Conservation (phyloP, 1,140 invertebrate species). For the Drosophila nikananu region DNA sequence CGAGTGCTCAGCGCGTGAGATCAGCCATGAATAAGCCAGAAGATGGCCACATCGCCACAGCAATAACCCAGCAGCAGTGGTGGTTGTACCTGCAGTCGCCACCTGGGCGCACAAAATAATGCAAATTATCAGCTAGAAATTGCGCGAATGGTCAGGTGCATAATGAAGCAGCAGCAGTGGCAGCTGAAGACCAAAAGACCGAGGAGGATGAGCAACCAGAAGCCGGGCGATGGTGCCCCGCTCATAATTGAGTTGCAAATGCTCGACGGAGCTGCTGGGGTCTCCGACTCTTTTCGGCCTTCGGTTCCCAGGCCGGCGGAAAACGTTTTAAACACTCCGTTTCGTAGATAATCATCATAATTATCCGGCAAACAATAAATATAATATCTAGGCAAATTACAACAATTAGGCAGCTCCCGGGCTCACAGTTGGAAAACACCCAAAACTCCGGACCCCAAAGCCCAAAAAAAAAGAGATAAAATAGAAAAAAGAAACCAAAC, state of each 20-base stretch:
- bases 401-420: slow-evolving; percentile 70
- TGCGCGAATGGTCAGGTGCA: slow-evolving; percentile 77
- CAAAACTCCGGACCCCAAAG: slow-evolving; percentile 36
- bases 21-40: slow-evolving; percentile 52
- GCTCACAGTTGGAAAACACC: slow-evolving; percentile 67
- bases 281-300: slow-evolving; percentile 16
- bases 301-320: slow-evolving; percentile 62
- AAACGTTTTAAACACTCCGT: slow-evolving; percentile 68
- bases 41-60: slow-evolving; percentile 22
- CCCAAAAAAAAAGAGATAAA: slow-evolving; percentile 1
- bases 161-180: slow-evolving; percentile 43
- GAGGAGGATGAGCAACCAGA: slow-evolving; percentile 49
- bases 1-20: slow-evolving; percentile 67
- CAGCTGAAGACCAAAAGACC: slow-evolving; percentile 18
- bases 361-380: slow-evolving; percentile 81
- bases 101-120: slow-evolving; percentile 77
- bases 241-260: slow-evolving; percentile 81
- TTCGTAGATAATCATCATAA: slow-evolving; percentile 83
- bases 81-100: slow-evolving; percentile 45
- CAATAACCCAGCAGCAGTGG: slow-evolving; percentile 11
- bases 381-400: slow-evolving; percentile 79
- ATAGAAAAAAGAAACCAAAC: slow-evolving; percentile 19
- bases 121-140: slow-evolving; percentile 80
- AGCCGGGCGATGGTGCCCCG: slow-evolving; percentile 21
- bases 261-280: slow-evolving; percentile 32